These are phyloP conservation scores for Chrysocyon brachyurus DNA, from an alignment of 2,797 vertebrate species.

Conservation along the genomic window DNA sequence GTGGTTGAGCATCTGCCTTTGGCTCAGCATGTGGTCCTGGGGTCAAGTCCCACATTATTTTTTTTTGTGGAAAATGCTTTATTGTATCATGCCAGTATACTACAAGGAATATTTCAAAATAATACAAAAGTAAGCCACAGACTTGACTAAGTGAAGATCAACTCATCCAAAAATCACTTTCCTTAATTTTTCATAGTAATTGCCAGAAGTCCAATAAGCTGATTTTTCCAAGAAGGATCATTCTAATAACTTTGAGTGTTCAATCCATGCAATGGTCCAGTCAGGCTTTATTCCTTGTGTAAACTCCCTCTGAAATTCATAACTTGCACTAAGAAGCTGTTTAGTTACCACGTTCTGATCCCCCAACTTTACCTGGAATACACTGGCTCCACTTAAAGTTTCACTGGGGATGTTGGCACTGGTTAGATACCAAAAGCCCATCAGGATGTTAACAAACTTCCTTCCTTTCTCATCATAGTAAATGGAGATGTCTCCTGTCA, in stretches of 20 bases:
- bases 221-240: constrained; percentile 86
- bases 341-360: too few species aligned
- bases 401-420: too few species aligned
- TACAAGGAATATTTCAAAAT: constrained; percentile 62
- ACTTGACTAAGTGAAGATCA: constrained; percentile 69
- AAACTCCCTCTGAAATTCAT: constrained; percentile 95
- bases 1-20: too few species aligned
- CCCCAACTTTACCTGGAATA: too few species aligned
- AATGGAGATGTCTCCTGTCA: too few species aligned
- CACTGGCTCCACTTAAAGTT: too few species aligned
- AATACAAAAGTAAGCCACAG: constrained; percentile 82
- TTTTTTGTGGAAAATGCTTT: constrained; percentile 80
- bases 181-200: constrained; percentile 77
- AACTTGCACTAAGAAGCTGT: too few species aligned
- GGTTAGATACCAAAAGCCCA: too few species aligned
- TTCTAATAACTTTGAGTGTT: constrained; percentile 95
- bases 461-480: too few species aligned
- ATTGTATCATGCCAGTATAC: constrained; percentile 73
- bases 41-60: too few species aligned
- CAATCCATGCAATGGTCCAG: constrained; percentile 96
- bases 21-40: too few species aligned
- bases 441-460: too few species aligned
- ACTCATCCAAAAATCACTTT: constrained; percentile 72
- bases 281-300: constrained; percentile 96
- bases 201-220: constrained; percentile 74